A percentile compares a stretch with the other conserved stretches of the same genome.
Conservation (phyloP, 2,888 invertebrate species). For the Hirtodrosophila cameraria region DNA sequence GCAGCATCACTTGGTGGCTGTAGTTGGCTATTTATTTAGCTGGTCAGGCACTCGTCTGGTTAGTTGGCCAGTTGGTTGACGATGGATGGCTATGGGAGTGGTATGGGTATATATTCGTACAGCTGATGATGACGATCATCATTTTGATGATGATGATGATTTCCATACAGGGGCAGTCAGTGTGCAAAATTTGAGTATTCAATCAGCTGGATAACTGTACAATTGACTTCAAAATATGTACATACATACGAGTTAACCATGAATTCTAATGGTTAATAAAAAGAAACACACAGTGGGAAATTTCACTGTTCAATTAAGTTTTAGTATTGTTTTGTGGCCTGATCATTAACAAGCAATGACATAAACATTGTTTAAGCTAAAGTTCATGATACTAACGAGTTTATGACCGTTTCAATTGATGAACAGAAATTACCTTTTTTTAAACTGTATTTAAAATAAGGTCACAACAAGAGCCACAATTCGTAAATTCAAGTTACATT, state of each 20-base stretch:
- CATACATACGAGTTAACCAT: neutral
- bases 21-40: slow-evolving; percentile 63
- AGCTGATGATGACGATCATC: slow-evolving; percentile 12
- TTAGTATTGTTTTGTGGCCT: slow-evolving; percentile 4
- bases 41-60: slow-evolving; percentile 44
- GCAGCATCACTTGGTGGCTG: slow-evolving; percentile 32
- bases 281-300: slow-evolving; percentile 2
- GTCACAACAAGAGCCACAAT: no score
- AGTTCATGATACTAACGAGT: no score
- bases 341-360: slow-evolving; percentile 11
- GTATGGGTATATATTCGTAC: slow-evolving; percentile 3
- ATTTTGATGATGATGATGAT: neutral
- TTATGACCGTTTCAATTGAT: no score
- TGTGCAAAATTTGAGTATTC: slow-evolving; percentile 51
- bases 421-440: no score
- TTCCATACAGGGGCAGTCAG: slow-evolving; percentile 34
- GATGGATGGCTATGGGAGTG: slow-evolving; percentile 26
- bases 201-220: slow-evolving; percentile 54
- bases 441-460: no score
- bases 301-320: slow-evolving; percentile 10
- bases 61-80: slow-evolving; percentile 41
- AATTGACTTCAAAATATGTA: slow-evolving; percentile 20
- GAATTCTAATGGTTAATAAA: slow-evolving; percentile 33
- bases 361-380: neutral
- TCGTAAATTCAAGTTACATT: no score